phyloP scores from a whole-genome alignment of 2,888 invertebrate species.

The Gonocerus acuteangulatus region DNA sequence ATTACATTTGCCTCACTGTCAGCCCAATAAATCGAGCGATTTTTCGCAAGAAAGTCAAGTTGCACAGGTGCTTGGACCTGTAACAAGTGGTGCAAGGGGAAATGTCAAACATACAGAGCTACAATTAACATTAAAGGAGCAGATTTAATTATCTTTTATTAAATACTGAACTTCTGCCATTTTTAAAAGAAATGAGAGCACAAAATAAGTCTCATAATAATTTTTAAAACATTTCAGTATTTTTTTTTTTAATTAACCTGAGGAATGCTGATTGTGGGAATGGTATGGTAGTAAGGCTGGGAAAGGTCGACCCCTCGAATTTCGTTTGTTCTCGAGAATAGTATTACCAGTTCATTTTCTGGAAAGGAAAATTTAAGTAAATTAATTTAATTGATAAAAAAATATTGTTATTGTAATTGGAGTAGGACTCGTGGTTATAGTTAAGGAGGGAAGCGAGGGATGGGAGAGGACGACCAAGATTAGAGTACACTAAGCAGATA shows the following conservation, averaged over 20 bases:
- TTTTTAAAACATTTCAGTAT: no score
- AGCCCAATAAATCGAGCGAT: slow-evolving; percentile 67
- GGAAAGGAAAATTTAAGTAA: slow-evolving; percentile 29
- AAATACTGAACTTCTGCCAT: no score
- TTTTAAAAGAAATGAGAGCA: no score
- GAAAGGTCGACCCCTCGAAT: slow-evolving; percentile 75
- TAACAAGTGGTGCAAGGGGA: no score
- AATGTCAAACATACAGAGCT: background rate
- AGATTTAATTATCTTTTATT: no score
- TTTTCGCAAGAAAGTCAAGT: slow-evolving; percentile 60
- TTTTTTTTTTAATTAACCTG: no score
- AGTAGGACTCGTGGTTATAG: no score
- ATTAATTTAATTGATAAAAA: background rate
- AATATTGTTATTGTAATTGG: background rate
- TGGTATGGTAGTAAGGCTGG: slow-evolving; percentile 66
- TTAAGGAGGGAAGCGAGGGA: no score
- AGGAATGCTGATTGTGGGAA: slow-evolving; percentile 70
- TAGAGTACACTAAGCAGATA: no score
- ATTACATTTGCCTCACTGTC: slow-evolving; percentile 69
- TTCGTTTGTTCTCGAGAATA: slow-evolving; percentile 67
- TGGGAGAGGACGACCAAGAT: no score
- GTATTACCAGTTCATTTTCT: slow-evolving; percentile 69
- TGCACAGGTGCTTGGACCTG: slow-evolving; percentile 62
- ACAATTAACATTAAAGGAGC: no score
- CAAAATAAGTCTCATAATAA: no score